Evolutionary conservation across 2,888 invertebrate species (phyloP).

Genomic region (Cartodere bifasciata): DNA sequence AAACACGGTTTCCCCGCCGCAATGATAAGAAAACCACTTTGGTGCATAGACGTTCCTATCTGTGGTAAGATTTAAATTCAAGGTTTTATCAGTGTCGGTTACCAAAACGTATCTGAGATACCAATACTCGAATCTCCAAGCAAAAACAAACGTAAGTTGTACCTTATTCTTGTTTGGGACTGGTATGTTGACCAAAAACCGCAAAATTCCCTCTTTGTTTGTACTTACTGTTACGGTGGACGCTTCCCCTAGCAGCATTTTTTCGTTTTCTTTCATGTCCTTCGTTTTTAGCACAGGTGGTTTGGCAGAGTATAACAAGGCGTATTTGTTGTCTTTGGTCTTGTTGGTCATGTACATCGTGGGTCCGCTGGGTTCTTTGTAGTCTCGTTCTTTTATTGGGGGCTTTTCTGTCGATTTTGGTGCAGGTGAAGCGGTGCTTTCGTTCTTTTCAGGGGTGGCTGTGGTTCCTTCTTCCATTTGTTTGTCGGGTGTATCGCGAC

Average conservation of each 20-base stretch:
- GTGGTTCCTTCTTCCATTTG: conserved; percentile 10
- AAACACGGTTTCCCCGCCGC: conserved; percentile 29
- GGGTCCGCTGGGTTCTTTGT: conserved; percentile 17
- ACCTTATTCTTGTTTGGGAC: conserved; percentile 26
- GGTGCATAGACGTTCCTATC: conserved; percentile 26
- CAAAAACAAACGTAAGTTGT: conserved; percentile 28
- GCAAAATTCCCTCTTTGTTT: conserved; percentile 13
- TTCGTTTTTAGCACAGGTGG: conserved; percentile 24
- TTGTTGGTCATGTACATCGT: conserved; percentile 25
- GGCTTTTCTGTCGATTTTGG: conserved; percentile 4
- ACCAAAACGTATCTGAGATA: conserved; percentile 26
- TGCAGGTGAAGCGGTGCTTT: conserved; percentile 2
- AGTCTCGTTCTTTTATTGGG: conserved; percentile 5
- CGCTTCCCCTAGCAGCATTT: conserved; percentile 20
- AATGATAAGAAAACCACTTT: conserved; percentile 37
- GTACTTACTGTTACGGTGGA: conserved; percentile 20
- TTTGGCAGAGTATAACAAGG: conserved; percentile 27
- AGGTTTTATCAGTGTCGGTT: conserved; percentile 15
- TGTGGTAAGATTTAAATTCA: conserved; percentile 22
- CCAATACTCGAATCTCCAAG: conserved; percentile 29
- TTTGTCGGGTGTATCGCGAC: conserved; percentile 13
- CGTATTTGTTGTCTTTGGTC: conserved; percentile 19
- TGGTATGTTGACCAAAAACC: conserved; percentile 27
- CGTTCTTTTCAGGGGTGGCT: too few relatives aligned
- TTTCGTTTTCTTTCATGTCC: conserved; percentile 17